These are phyloP conservation scores for Crenichthys baileyi DNA, from an alignment of 2,797 vertebrate species.

Conservation along the genomic window DNA sequence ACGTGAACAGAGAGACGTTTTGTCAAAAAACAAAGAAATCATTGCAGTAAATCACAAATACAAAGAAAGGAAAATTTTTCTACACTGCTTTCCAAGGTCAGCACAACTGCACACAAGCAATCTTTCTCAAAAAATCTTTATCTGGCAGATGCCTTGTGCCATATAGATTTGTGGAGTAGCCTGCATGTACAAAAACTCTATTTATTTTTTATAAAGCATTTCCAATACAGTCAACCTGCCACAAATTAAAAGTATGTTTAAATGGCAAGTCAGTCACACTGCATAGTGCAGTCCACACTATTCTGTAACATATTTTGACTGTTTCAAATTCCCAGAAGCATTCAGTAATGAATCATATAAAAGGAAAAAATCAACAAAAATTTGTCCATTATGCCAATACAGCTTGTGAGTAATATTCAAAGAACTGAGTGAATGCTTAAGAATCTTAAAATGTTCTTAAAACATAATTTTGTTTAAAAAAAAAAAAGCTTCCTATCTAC, in stretches of 20 bases:
- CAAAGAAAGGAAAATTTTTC: not conserved
- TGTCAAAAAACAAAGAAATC: not conserved
- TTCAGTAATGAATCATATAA: slow-evolving; percentile 31
- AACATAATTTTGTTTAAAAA: not conserved
- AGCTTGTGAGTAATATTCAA: not conserved
- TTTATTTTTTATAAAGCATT: not conserved
- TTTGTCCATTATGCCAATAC: not conserved
- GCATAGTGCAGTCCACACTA: slow-evolving; percentile 17
- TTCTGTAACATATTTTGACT: slow-evolving; percentile 27
- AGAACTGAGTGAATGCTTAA: not conserved
- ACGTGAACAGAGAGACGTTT: not conserved
- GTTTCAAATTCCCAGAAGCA: slow-evolving; percentile 36
- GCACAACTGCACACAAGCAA: slow-evolving; percentile 6
- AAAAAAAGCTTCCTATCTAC: not conserved
- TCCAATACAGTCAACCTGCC: not conserved
- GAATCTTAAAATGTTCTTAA: not conserved
- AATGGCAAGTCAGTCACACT: slow-evolving; percentile 13
- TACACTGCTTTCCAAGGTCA: slow-evolving; percentile 6
- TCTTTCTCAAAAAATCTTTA: slow-evolving; percentile 23
- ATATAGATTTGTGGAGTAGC: slow-evolving; percentile 2
- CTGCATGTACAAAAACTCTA: not conserved
- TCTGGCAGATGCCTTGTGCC: slow-evolving; percentile 6
- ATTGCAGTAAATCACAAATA: not conserved
- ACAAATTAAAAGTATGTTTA: slow-evolving; percentile 16
- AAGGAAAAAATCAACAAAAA: slow-evolving; percentile 2